Conservation (phyloP, 2,888 invertebrate species). For the Buathra laborator region DNA sequence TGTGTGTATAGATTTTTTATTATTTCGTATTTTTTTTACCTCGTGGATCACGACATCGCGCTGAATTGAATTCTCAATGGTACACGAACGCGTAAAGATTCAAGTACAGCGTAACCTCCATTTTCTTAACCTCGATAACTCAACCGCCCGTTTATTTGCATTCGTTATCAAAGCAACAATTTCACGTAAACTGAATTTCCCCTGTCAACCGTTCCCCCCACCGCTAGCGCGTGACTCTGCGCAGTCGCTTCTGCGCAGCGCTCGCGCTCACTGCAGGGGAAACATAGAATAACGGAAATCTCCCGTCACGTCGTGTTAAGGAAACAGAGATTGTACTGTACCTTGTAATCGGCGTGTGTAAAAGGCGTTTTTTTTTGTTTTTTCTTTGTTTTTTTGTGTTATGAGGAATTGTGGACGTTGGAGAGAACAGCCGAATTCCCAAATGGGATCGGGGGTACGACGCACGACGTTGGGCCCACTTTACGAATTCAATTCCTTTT, state of each 20-base stretch:
- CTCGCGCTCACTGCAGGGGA: too few species aligned
- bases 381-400: slow-evolving; percentile 34
- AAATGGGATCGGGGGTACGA: slow-evolving; percentile 6
- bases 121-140: too few species aligned
- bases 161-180: too few species aligned
- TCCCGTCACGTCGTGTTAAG: too few species aligned
- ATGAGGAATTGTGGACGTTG: slow-evolving; percentile 63
- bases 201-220: too few species aligned
- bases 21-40: slow-evolving; percentile 23
- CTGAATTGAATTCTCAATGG: slow-evolving; percentile 39
- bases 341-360: slow-evolving; percentile 31
- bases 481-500: slow-evolving; percentile 81
- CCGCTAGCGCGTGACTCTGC: too few species aligned
- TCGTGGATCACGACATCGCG: slow-evolving; percentile 17
- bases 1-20: slow-evolving; percentile 1
- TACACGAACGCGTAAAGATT: slow-evolving; percentile 39
- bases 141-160: too few species aligned
- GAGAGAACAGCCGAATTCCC: slow-evolving; percentile 39
- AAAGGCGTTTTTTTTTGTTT: slow-evolving; percentile 30
- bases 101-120: not conserved
- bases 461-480: slow-evolving; percentile 33
- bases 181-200: too few species aligned
- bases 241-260: too few species aligned
- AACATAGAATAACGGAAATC: too few species aligned
- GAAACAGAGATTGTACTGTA: slow-evolving; percentile 14